These are phyloP conservation scores for Pelodytes ibericus DNA, from an alignment of 2,797 vertebrate species.

Conservation along the genomic window DNA sequence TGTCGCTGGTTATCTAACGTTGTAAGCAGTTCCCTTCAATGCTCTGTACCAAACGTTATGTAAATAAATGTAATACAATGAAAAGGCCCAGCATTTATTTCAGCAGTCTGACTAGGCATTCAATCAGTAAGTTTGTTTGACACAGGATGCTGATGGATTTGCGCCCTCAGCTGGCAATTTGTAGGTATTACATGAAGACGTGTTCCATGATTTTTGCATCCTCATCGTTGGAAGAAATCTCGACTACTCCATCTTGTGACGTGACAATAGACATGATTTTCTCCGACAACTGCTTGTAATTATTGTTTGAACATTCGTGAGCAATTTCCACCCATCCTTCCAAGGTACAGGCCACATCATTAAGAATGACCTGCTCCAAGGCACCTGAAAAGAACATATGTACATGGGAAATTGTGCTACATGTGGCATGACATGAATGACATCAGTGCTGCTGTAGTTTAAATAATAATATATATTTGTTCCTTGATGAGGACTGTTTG, in stretches of 20 bases:
- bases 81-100: too few species aligned
- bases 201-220: slow-evolving; percentile 67
- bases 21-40: too few species aligned
- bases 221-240: slow-evolving; percentile 61
- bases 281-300: slow-evolving; percentile 61
- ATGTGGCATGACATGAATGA: too few species aligned
- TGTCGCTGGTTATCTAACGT: too few species aligned
- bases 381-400: slow-evolving; percentile 60
- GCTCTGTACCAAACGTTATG: too few species aligned
- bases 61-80: too few species aligned
- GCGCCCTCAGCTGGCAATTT: slow-evolving; percentile 68
- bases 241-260: slow-evolving; percentile 65
- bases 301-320: slow-evolving; percentile 63
- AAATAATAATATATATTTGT: too few species aligned
- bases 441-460: too few species aligned
- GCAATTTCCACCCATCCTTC: slow-evolving; percentile 70
- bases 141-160: slow-evolving; percentile 31
- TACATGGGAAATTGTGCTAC: not conserved
- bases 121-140: not conserved
- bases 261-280: slow-evolving; percentile 68
- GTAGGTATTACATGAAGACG: slow-evolving; percentile 70
- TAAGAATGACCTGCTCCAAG: slow-evolving; percentile 68
- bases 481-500: too few species aligned
- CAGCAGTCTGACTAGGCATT: too few species aligned
- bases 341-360: slow-evolving; percentile 60